A percentile compares a stretch with the other conserved stretches of the same genome.
These are phyloP conservation scores for Aleiodes testaceus DNA, from an alignment of 2,888 invertebrate genomes.

Conservation along the genomic window DNA sequence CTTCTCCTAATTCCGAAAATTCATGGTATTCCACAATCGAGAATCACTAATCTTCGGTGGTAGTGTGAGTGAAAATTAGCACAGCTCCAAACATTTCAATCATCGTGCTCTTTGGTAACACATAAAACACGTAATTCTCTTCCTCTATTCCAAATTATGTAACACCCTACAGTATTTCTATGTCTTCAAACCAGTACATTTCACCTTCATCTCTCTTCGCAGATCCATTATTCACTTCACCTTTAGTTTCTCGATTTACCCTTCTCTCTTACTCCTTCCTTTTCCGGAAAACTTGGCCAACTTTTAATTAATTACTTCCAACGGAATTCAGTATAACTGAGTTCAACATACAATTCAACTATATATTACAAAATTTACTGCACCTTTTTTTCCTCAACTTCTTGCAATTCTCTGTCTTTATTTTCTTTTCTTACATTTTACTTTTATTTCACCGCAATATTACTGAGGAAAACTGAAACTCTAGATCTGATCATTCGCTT, in stretches of 20 bases:
- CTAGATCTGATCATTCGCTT: not conserved
- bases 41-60: no score
- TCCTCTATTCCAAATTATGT: not conserved
- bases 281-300: slow-evolving; percentile 42
- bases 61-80: not conserved
- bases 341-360: slow-evolving; percentile 29
- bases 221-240: slow-evolving; percentile 44
- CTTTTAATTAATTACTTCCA: slow-evolving; percentile 47
- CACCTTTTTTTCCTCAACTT: slow-evolving; percentile 13
- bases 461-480: not conserved
- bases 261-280: slow-evolving; percentile 9
- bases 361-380: slow-evolving; percentile 36
- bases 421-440: slow-evolving; percentile 8
- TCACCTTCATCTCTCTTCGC: slow-evolving; percentile 35
- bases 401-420: not conserved
- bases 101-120: not conserved
- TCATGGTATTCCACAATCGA: not conserved
- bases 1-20: not conserved
- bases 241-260: slow-evolving; percentile 42
- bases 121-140: slow-evolving; percentile 14
- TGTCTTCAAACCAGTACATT: slow-evolving; percentile 37
- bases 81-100: not conserved
- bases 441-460: not conserved
- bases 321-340: slow-evolving; percentile 43
- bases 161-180: slow-evolving; percentile 22